phyloP scores from a whole-genome alignment of 2,888 invertebrate species.

The Empis livida region DNA sequence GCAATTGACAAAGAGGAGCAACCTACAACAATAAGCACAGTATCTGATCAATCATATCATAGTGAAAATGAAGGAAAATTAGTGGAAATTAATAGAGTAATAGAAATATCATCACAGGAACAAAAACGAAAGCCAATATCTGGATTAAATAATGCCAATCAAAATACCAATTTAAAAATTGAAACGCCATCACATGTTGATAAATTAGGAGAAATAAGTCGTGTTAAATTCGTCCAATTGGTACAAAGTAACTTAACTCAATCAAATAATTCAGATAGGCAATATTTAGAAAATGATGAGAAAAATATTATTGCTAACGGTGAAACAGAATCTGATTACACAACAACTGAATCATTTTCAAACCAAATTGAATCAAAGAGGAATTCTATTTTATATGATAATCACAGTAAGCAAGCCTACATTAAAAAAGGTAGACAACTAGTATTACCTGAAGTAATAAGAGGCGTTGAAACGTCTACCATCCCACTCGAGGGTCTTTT shows the following conservation, averaged over 20 bases:
- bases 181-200: constrained; percentile 48
- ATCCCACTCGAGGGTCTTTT: constrained; percentile 55
- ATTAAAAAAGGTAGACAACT: constrained; percentile 9
- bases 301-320: constrained; percentile 31
- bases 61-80: constrained; percentile 39
- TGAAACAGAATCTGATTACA: constrained; percentile 35
- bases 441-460: constrained; percentile 28
- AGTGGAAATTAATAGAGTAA: constrained; percentile 54
- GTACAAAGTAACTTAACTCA: constrained; percentile 34
- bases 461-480: constrained; percentile 46
- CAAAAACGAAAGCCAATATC: constrained; percentile 44
- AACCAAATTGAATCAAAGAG: too few species aligned
- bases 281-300: constrained; percentile 16
- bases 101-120: constrained; percentile 53
- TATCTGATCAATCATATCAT: neutral
- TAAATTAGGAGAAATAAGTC: constrained; percentile 56
- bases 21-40: constrained; percentile 12
- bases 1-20: constrained; percentile 15
- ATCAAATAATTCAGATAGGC: too few species aligned
- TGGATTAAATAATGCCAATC: constrained; percentile 33
- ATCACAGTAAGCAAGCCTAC: neutral
- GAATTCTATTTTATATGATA: constrained; percentile 20
- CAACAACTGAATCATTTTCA: constrained; percentile 29
- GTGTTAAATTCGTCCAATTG: constrained; percentile 53
- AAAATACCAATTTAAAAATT: constrained; percentile 40